Base-by-base conservation (phyloP, 1,140 invertebrate species). In the Drosophila auraria region DNA sequence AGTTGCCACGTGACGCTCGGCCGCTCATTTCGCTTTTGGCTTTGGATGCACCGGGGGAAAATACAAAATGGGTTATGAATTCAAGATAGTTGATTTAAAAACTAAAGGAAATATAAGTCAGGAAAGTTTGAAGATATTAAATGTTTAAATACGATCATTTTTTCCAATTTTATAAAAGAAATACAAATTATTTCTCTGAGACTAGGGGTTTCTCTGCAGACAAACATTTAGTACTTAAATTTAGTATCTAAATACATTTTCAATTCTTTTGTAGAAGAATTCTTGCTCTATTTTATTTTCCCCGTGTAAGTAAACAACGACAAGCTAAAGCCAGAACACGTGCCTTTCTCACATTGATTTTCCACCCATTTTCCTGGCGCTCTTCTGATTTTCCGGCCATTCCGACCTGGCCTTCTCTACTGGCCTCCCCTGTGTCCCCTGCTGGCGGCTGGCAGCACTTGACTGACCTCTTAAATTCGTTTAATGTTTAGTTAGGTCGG, bases 401-500 rank as follows among this genome's bases (percentile, higher is more conserved):
- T 33, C 33, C 62, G 4, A 50, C 61, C 62, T 65, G n/a, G 17
- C 30, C 42, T 3, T 40, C 27, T 27, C 15, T 30, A 38, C 20
- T 11, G 27, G 5, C 56, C 11, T 3, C 17, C 11, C 47, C 49
- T 38, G 42, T 42, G 33, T 2, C 40, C 23, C 25, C 14, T 40
- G 36, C 27, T 12, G 36, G 3, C 42, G 45, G 68, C 54, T 17
- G 47, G 30, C 36, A 49, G 60, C 80, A 53, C 78, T 83, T 65
- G 73, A 81, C 78, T 89, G 84, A 89, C 86, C 84, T 84, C 78
- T 73, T 81, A 78, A 89, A 89, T 89, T 89, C 81, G 60, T 75
- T 89, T 78, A 89, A 89, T 87, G 80, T 87, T 89, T 89, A 89
- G 84, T 89, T 89, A 87, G 84, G 84, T 89, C 73, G 82, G 64